phyloP scores from a whole-genome alignment of 2,888 invertebrate genomes.

The Synergus japonicus region DNA sequence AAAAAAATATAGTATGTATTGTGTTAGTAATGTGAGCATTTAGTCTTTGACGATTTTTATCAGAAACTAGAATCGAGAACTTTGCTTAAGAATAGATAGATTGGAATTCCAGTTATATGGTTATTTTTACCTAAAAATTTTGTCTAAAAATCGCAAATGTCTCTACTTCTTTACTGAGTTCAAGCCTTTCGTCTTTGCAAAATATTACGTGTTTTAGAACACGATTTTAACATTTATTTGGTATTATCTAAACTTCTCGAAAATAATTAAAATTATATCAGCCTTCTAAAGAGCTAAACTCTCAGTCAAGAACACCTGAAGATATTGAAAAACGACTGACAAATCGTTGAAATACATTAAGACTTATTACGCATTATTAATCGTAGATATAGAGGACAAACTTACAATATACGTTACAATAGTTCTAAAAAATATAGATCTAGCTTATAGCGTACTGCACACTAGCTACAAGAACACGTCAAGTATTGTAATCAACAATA shows the following conservation, averaged over 20 bases:
- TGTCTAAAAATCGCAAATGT: neutral
- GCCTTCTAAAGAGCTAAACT: neutral
- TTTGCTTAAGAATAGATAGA: neutral
- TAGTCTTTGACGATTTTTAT: constrained; percentile 1
- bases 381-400: constrained; percentile 49
- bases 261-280: constrained; percentile 6
- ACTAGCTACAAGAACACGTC: constrained; percentile 49
- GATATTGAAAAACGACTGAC: constrained; percentile 24
- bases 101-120: neutral
- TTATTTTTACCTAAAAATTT: neutral
- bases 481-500: constrained; percentile 56
- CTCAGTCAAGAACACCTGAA: neutral
- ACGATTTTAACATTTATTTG: constrained; percentile 41
- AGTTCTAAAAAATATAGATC: constrained; percentile 58
- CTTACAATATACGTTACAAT: constrained; percentile 46
- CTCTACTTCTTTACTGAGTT: constrained; percentile 45
- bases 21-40: constrained; percentile 38
- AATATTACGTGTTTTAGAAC: neutral
- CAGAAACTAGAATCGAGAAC: neutral
- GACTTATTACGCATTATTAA: constrained; percentile 39
- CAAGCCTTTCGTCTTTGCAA: constrained; percentile 37
- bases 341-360: constrained; percentile 25
- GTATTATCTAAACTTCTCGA: neutral
- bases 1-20: neutral
- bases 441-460: constrained; percentile 66